phyloP scores from a whole-genome alignment of 2,113 vertebrate species.

The Fukomys damarensis region DNA sequence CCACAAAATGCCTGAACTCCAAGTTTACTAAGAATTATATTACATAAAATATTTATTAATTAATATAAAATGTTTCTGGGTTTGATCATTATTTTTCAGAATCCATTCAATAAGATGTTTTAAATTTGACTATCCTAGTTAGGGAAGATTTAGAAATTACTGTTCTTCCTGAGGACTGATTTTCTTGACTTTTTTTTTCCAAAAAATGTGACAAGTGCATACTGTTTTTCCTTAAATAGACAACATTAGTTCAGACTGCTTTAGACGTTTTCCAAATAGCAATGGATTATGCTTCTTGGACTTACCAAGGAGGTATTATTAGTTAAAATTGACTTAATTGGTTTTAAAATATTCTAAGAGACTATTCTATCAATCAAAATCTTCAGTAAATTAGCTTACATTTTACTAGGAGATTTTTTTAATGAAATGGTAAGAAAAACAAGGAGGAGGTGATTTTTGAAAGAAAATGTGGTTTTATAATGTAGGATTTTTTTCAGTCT shows the following conservation, averaged over 20 bases:
- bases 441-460: background rate
- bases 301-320: background rate
- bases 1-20: background rate
- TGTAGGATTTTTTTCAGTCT: background rate
- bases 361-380: background rate
- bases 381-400: background rate
- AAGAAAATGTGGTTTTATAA: background rate
- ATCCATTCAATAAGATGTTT: background rate
- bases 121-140: background rate
- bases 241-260: background rate
- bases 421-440: background rate
- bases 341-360: background rate
- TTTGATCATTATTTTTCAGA: background rate
- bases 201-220: background rate
- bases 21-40: background rate
- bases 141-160: background rate
- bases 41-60: background rate
- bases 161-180: background rate
- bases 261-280: background rate
- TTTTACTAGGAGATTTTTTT: background rate
- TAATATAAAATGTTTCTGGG: background rate
- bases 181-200: background rate
- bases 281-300: background rate
- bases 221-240: background rate
- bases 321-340: background rate